Evolutionary conservation across 2,113 vertebrate genomes (phyloP), one percentile per base, ranked within the genome.

Genomic region (Neofelis nebulosa): DNA sequence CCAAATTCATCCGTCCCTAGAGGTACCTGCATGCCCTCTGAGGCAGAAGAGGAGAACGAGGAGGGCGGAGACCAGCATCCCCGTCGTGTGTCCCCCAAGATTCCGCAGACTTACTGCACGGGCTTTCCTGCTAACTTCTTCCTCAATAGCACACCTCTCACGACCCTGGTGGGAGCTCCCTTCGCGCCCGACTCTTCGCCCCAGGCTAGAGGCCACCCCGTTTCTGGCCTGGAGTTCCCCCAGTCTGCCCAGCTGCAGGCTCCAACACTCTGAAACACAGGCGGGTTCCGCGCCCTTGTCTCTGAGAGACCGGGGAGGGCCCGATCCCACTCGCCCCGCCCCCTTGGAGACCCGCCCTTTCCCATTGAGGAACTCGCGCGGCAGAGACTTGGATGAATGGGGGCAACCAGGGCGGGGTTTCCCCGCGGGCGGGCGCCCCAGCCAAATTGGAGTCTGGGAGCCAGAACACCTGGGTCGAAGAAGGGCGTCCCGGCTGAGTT

Each of bases 1-100:
- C 52, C 25, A 3, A 41, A 48, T 57, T 57, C n/a, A 25, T 50
- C 4, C 12, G 15, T 52, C 55, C 10, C 19, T 27, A 2, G 11
- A 14, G 57, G 92, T 97, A 97, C 98, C 97, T 98, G 97, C 96
- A 41, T 4, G 66, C 7, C 88, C 97, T 61, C 65, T 65, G 92
- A 95, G 69, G 91, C 96, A 91, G 65, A 87, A 61, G 48, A 96
- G 36, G 19, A 98, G 87, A 19, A 91, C 1, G 1, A 97, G 78
- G 41, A 97, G 69, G 14, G 41, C 29, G 5, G 45, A 41, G 23
- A 36, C 52, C 61, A 76, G 84, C 97, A 98, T 98, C 63, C 36
- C 57, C 71, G 18, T 23, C 1, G 65, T 45, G 80, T 38, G 80
- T 19, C 9, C 45, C 38, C 57, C 79, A 73, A 87, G 81, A 48